Base-by-base conservation (phyloP, 2,113 vertebrate species). In the Channa maculata region DNA sequence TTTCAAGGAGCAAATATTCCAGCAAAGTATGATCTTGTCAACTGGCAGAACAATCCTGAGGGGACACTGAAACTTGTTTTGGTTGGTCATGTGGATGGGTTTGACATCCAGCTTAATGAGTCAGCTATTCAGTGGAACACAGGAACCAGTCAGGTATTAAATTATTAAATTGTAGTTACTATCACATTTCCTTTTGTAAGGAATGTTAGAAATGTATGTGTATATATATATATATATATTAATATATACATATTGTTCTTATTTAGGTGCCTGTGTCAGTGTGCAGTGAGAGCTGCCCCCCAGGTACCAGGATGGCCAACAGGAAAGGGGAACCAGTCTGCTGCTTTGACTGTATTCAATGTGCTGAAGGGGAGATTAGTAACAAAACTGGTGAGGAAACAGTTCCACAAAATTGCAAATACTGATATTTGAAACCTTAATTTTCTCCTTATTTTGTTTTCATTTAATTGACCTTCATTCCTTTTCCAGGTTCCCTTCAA, bases 261-360 rank as follows among this genome's bases (percentile, higher is more conserved):
- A 5, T 49, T 63, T 38, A 94, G 94, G 87, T 92, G 3, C 94
- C 94, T 10, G 37, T 44, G 7, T 94, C 94, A 48, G 78, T 92
- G 34, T 95, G 94, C 79, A 92, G 86, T 68, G 71, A 87, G 24
- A 86, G 75, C 51, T 95, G 94, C 24, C 86, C 86, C 8, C 89
- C 87, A 9, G 93, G 94, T 2, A 92, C 92, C 64, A 77, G 94
- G 9, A 89, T 89, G 80, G 92, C 92, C 15, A 86, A 44, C 43
- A 90, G 86, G 74, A 94, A 92, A 75, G 92, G 93, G 5, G 86
- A 94, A 54, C 91, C 93, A 15, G 64, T 93, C 43, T 95, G 94
- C 88, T 94, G 94, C 75, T 95, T 94, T 79, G 93, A 95, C 86
- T 95, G 94, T 65, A 87, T 95, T 59, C 74, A 76, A 5, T 95